Evolutionary conservation across 2,888 invertebrate genomes (phyloP).

Genomic region (Brachylomia viminalis): DNA sequence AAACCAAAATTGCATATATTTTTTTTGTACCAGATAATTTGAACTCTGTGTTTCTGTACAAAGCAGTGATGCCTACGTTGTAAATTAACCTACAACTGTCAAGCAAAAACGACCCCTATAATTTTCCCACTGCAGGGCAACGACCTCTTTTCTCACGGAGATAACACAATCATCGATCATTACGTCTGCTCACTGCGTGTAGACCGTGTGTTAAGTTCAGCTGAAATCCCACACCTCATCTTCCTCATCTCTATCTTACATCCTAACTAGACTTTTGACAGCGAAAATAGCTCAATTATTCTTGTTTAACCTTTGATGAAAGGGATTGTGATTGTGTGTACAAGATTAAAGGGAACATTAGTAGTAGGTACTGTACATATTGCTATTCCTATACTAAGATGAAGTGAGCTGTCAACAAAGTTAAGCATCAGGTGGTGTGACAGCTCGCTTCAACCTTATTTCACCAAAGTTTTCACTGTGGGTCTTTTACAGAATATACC

Average conservation of each 20-base stretch:
- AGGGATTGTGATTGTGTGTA: not conserved
- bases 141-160: not conserved
- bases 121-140: not conserved
- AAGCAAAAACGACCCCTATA: conserved; percentile 1
- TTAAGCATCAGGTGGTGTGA: no score
- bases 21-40: not conserved
- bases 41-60: not conserved
- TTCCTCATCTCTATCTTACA: not conserved
- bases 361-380: no score
- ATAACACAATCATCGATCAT: conserved; percentile 31
- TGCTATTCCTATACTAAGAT: no score
- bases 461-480: no score
- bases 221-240: not conserved
- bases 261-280: not conserved
- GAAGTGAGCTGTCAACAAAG: no score
- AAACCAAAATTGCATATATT: not conserved
- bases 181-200: not conserved
- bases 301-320: not conserved
- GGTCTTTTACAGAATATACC: no score
- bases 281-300: not conserved
- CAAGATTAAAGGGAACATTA: not conserved
- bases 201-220: not conserved
- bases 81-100: not conserved
- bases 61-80: not conserved
- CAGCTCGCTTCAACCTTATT: no score